These are phyloP conservation scores for Philhelius pedissequus DNA, from an alignment of 2,888 invertebrate genomes.

Conservation along the genomic window DNA sequence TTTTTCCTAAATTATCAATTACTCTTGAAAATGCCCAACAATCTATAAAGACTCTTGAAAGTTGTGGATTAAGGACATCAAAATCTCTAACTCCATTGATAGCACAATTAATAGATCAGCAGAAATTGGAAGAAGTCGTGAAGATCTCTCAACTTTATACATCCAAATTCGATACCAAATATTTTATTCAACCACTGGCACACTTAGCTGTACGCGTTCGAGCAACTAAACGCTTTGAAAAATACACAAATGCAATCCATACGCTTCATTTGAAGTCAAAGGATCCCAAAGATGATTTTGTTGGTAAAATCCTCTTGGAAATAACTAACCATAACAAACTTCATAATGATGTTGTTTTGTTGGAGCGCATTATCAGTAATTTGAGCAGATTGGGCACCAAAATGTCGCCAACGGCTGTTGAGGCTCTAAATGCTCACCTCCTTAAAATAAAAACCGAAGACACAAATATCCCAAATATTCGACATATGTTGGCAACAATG, in stretches of 20 bases:
- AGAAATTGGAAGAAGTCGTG: constrained; percentile 71
- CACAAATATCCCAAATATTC: constrained; percentile 64
- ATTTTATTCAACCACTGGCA: constrained; percentile 79
- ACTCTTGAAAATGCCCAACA: constrained; percentile 72
- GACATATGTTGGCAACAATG: constrained; percentile 76
- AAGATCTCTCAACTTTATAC: constrained; percentile 74
- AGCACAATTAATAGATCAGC: constrained; percentile 73
- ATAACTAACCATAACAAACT: constrained; percentile 79
- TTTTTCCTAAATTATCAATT: constrained; percentile 79
- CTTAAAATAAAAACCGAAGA: constrained; percentile 63
- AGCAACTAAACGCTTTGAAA: constrained; percentile 79
- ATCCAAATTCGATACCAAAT: constrained; percentile 80
- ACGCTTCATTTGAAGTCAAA: constrained; percentile 78
- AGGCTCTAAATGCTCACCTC: constrained; percentile 77
- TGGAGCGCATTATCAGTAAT: constrained; percentile 79
- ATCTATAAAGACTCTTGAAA: constrained; percentile 73
- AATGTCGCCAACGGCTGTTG: constrained; percentile 80
- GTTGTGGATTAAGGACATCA: constrained; percentile 73
- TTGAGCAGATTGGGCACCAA: constrained; percentile 75
- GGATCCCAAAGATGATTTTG: constrained; percentile 80
- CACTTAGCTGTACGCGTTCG: constrained; percentile 78
- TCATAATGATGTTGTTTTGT: constrained; percentile 77
- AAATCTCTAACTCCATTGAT: constrained; percentile 72
- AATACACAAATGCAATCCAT: constrained; percentile 80
- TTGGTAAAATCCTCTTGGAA: constrained; percentile 81